Evolutionary conservation across 92 coral and sea anemone genomes (phyloP), one percentile per base, ranked within the genome.

Genomic region (Epizoanthus scotinus): DNA sequence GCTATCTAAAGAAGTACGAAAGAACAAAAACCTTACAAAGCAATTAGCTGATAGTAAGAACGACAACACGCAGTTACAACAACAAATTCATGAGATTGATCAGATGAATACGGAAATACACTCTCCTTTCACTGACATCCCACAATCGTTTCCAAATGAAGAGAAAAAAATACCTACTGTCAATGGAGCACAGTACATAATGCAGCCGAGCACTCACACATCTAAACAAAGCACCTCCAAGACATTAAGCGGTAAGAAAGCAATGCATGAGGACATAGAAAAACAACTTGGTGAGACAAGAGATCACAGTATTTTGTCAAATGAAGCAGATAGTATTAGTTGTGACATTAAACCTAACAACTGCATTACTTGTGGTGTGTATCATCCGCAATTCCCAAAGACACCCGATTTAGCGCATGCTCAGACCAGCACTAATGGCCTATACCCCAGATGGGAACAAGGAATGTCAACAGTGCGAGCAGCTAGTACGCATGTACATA

Each of bases 41-140:
- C 89, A 90, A 65, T 83, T 92, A 1, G 63, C 62, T 64, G 94
- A 90, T 28, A 77, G 90, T 25, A 85, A 90, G 28, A 69, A 82
- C 55, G 84, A 83, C 20, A 86, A 85, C 5, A 67, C 59, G 17
- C 73, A 84, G 52, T 83, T 89, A 53, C 82, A 82, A 10, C 58
- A 72, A 26, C 79, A 86, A 20, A 81, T 84, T 13, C 78, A 82
- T 31, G 82, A 87, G 26, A 80, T 83, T 9, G 89, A 92, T 49
- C 85, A 87, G 34, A 82, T 63, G 28, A 78, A 82, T 18, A 38
- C 34, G 54, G 22, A 25, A 64, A 1, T 28, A 12, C 47, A 2
- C 40, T 13, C 21, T 27, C 12, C 14, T 1, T 2, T 47, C 52
- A 9, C 17, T 47, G 52, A 47, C 14, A 5, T 47, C 52, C 52